Base-by-base conservation (phyloP, 2,797 vertebrate genomes). In the Coccyzus lansbergi region DNA sequence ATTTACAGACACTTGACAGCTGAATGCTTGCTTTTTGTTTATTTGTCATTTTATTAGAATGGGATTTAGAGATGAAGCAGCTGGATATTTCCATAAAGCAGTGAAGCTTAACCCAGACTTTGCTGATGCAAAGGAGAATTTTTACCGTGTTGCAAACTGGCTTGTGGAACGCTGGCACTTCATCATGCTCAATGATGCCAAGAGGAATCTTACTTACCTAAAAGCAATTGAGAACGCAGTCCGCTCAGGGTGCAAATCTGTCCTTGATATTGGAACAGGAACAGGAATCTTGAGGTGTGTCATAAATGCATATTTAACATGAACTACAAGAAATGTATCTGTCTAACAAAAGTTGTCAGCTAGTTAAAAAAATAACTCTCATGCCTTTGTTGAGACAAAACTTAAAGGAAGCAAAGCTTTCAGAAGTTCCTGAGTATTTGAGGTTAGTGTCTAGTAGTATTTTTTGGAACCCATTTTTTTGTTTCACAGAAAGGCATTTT, bases 121-220 rank as follows among this genome's bases (percentile, higher is more conserved):
- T 55, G 98, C 95, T 8, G 99, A 99, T 62, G 99, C 99, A 51
- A 99, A 98, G 93, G 99, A 99, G 97, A 99, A 99, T 95, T 99
- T 99, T 94, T 99, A 99, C 94, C 98, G 99, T 0, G 99, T 99
- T 91, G 99, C 99, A 15, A 99, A 99, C 98, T 99, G 99, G 99
- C 97, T 99, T 92, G 99, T 99, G 90, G 99, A 99, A 90, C 99
- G 99, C 77, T 99, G 99, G 99, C 99, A 99, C 93, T 99, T 99
- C 97, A 96, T 99, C 46, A 99, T 99, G 99, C 99, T 99, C 69
- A 99, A 99, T 4, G 99, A 99, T 94, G 97, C 91, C 29, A 98
- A 96, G 58, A 98, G 99, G 94, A 99, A 99, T 95, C 94, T 92
- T 59, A 97, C 98, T 85, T 99, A 99, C 95, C 98, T 99, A 36